Base-by-base conservation (phyloP, 2,797 vertebrate species). In the Amblyraja radiata region DNA sequence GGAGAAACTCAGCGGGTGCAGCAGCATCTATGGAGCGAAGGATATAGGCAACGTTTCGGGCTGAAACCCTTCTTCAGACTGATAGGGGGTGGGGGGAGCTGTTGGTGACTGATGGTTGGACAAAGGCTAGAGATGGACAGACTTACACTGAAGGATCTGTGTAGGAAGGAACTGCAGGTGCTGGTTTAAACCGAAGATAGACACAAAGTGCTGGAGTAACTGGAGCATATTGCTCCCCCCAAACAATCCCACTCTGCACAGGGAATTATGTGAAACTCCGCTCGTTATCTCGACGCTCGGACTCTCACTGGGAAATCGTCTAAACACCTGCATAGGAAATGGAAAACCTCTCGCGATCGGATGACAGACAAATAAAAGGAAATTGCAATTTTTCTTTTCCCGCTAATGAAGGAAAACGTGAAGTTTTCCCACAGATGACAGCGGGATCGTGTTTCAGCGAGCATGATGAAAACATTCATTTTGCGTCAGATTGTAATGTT, bases 261-360 rank as follows among this genome's bases (percentile, higher is more conserved):
- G 65, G 88, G 65, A 74, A 46, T 91, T 28, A 54, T 74, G 39
- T 23, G 13, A n/a, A 92, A 25, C 6, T 8, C 10, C 11, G 7
- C 21, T 54, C 39, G 54, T 74, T 28, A 10, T 76, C 90, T 92
- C 23, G 14, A 23, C n/a, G 25, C 36, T 90, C 32, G 6, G 68
- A 3, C 32, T 91, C 36, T 74, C 90, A 76, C 10, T 7, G 28
- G 46, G 90, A 65, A 92, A 76, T 92, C 9, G 68, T 14, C 68
- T 54, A 92, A 92, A 92, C 90, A 54, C 90, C 63, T 92, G 68
- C 76, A 73, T 54, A 73, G 90, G 90, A 76, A 92, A 76, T 76
- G 25, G 90, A 76, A 76, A 74, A 54, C 54, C 90, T 92, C 68
- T 76, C 71, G 23, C 21, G 21, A 74, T 92, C n/a, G 90, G 32